Base-by-base conservation (phyloP, 2,888 invertebrate species). In the Pyrocoelia pectoralis region DNA sequence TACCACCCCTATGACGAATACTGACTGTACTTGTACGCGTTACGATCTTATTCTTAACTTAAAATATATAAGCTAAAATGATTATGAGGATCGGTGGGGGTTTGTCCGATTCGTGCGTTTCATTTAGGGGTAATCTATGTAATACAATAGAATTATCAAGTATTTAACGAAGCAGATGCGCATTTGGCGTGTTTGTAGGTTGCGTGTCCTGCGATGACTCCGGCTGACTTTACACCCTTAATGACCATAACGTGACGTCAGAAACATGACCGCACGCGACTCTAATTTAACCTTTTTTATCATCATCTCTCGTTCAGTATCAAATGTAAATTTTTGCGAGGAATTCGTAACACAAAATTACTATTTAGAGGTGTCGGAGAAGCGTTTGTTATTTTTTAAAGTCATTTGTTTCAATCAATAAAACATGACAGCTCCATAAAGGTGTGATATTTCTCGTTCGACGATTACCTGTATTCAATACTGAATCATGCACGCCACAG, bases 161-260 rank as follows among this genome's bases (percentile, higher is more conserved):
- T 60, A 64, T 65, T 65, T 65, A 60, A 56, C 52, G 49, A 65
- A 62, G 69, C 70, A 70, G 70, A 70, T 70, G 70, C 70, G 66
- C 67, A 43, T 59, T 67, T 70, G 61, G 70, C 70, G 70, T 70
- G 70, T 59, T 62, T 56, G 49, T 55, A 10, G 4, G 49, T 70
- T 65, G 69, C 70, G 70, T 70, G 70, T 53, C 49, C 52, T 10
- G 19, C 57, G 56, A 65, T 69, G 70, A 70, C 70, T 70, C 62
- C 67, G 61, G 61, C 68, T 69, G 70, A 70, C 70, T 70, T 70
- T 67, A 65, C 70, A 69, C 67, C 70, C 69, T 62, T 70, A 70
- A 70, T 70, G 70, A 70, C 68, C 68, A 66, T 70, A 64, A 66
- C 62, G 65, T 70, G 68, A 67, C 67, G 68, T 70, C 67, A 70